These are phyloP conservation scores for Zeus faber DNA, from an alignment of 2,113 vertebrate species.

Conservation along the genomic window DNA sequence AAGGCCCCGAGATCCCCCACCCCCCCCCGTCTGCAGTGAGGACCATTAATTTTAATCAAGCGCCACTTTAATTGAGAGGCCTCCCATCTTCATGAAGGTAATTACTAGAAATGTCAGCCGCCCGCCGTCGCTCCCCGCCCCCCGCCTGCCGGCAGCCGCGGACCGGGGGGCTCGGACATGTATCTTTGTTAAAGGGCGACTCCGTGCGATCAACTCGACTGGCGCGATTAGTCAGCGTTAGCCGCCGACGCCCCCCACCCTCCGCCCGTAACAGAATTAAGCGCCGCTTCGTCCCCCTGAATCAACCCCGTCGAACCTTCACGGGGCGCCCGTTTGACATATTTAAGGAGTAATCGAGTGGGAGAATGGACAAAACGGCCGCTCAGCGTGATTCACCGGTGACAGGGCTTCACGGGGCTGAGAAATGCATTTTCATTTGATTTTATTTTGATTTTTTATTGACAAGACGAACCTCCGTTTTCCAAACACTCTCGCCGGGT, in stretches of 20 bases:
- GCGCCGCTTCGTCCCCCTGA: conserved; percentile 17
- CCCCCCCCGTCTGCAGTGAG: conserved; percentile 21
- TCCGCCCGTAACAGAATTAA: conserved; percentile 52
- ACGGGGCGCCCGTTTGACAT: conserved; percentile 17
- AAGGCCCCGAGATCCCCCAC: neutral
- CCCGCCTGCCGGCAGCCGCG: conserved; percentile 12
- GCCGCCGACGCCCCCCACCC: conserved; percentile 35
- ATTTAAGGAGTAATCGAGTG: conserved; percentile 11
- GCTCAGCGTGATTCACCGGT: too few species aligned
- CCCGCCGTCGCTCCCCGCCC: conserved; percentile 12
- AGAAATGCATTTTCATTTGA: too few species aligned
- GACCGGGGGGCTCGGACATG: conserved; percentile 44
- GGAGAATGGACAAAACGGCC: too few species aligned
- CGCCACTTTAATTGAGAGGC: conserved; percentile 50
- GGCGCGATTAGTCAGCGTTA: conserved; percentile 53
- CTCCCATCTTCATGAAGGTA: conserved; percentile 61
- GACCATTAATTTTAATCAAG: conserved; percentile 62
- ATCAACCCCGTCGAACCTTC: conserved; percentile 32
- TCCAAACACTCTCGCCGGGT: too few species aligned
- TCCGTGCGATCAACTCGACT: conserved; percentile 33
- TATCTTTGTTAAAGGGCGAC: conserved; percentile 45
- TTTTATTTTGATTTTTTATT: too few species aligned
- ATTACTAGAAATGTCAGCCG: conserved; percentile 62
- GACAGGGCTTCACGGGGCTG: too few species aligned
- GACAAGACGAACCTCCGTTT: too few species aligned